Evolutionary conservation across 2,113 vertebrate genomes (phyloP).

Genomic region (Orthonyx spaldingii): DNA sequence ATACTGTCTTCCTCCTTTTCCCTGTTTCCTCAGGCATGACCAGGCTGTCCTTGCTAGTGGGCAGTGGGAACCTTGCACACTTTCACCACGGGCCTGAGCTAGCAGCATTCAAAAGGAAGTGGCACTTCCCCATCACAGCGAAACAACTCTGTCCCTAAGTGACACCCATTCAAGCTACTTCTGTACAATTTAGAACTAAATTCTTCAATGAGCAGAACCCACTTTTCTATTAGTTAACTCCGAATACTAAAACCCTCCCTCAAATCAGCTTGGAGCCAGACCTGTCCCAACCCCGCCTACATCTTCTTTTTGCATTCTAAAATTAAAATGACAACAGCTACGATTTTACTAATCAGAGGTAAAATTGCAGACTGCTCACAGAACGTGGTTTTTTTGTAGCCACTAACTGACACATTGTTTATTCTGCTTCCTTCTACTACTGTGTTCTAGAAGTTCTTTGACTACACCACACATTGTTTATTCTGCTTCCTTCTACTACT

Average conservation of each 20-base stretch:
- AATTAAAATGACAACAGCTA: neutral
- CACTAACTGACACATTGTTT: neutral
- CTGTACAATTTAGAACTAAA: neutral
- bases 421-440: neutral
- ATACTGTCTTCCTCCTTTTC: neutral
- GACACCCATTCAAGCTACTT: neutral
- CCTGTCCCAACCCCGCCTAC: fast-evolving
- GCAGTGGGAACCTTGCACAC: neutral
- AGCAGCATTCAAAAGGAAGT: neutral
- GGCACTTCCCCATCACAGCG: neutral
- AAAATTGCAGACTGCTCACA: neutral
- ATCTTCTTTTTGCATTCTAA: neutral
- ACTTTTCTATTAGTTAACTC: neutral
- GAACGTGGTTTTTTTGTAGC: neutral
- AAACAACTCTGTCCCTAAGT: neutral
- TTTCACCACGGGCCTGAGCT: neutral
- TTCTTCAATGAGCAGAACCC: neutral
- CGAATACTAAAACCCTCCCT: neutral
- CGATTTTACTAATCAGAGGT: neutral
- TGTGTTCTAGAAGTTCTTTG: neutral
- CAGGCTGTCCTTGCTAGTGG: neutral
- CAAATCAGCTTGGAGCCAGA: neutral
- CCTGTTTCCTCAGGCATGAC: neutral
- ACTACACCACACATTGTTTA: neutral
- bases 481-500: too few species aligned